These are phyloP conservation scores for Cyprinodon diabolis DNA, from an alignment of 2,797 vertebrate genomes.

Conservation along the genomic window DNA sequence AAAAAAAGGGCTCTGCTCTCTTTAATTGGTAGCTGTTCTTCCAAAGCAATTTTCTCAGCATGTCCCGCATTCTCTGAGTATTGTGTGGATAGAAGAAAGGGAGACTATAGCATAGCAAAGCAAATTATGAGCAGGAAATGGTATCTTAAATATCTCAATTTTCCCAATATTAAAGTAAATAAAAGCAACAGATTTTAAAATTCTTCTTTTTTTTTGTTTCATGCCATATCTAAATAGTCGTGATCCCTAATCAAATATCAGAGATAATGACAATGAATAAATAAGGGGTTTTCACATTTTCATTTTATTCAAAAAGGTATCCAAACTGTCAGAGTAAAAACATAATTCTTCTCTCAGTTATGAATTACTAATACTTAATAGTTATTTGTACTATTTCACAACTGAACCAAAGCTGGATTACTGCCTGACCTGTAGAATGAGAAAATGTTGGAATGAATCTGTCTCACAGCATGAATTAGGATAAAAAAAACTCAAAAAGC, in stretches of 20 bases:
- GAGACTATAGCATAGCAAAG: constrained; percentile 6
- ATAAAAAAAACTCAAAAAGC: background rate
- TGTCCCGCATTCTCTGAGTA: constrained; percentile 34
- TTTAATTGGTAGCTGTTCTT: constrained; percentile 79
- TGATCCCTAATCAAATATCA: background rate
- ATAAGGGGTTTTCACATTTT: background rate
- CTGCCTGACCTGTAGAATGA: background rate
- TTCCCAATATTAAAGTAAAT: background rate
- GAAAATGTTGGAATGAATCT: background rate
- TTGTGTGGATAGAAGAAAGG: constrained; percentile 30
- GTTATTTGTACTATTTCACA: background rate
- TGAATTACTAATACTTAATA: background rate
- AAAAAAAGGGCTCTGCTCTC: constrained; percentile 57
- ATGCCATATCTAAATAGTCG: background rate
- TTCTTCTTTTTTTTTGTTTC: background rate
- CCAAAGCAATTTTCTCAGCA: constrained; percentile 61
- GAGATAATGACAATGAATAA: background rate
- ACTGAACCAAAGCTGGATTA: background rate
- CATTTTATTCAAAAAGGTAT: background rate
- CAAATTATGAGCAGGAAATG: constrained; percentile 40
- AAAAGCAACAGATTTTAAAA: background rate
- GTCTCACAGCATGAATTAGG: background rate
- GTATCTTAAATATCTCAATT: constrained; percentile 18
- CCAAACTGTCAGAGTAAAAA: background rate
- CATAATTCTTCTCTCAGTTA: background rate